These are phyloP conservation scores for Uropetala carovei DNA, from an alignment of 2,888 invertebrate species.

Conservation along the genomic window DNA sequence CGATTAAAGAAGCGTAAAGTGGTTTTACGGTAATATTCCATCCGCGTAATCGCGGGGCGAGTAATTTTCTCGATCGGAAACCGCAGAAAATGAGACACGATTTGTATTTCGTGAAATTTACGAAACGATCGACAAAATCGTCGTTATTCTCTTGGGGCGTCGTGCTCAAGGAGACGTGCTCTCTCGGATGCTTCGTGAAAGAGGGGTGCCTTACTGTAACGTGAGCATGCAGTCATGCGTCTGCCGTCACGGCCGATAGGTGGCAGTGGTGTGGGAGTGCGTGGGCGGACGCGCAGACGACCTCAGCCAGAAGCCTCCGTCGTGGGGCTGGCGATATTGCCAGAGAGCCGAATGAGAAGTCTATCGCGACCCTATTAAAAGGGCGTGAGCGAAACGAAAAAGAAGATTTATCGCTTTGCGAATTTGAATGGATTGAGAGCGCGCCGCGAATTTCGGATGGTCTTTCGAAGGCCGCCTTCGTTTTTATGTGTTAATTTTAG, in stretches of 20 bases:
- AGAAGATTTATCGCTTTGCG: neutral
- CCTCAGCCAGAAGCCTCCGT: neutral
- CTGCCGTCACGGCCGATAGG: slow-evolving; percentile 18
- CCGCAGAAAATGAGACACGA: neutral
- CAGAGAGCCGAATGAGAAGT: slow-evolving; percentile 10
- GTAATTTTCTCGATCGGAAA: neutral
- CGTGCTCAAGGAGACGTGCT: neutral
- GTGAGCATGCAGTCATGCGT: slow-evolving; percentile 32
- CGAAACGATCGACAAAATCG: neutral
- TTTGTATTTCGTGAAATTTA: slow-evolving; percentile 22
- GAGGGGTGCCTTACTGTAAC: slow-evolving; percentile 32
- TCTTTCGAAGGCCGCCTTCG: too few species aligned
- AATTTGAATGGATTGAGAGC: neutral
- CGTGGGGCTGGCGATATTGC: neutral
- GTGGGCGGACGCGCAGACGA: neutral
- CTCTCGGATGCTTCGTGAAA: neutral
- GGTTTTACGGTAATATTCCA: neutral
- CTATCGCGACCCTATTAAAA: slow-evolving; percentile 8
- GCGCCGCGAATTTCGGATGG: too few species aligned
- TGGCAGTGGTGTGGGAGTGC: slow-evolving; percentile 11
- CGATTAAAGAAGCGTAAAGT: neutral
- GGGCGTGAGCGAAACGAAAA: neutral
- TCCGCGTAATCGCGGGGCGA: neutral
- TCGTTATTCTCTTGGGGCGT: neutral
- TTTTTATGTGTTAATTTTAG: too few species aligned